Conservation (phyloP, 2,113 vertebrate genomes). For the Passer montanus region DNA sequence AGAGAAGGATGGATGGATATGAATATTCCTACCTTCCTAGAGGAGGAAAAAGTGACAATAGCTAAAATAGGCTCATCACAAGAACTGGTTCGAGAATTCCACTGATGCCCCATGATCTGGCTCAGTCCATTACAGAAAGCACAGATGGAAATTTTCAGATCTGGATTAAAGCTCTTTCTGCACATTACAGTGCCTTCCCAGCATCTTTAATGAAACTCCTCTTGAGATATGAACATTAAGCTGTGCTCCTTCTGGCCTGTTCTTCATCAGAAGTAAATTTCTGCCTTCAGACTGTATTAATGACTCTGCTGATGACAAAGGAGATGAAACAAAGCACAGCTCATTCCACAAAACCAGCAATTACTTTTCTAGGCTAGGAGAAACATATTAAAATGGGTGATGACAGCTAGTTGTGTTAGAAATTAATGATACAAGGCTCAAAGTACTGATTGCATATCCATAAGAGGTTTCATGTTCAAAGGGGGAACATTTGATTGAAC, state of each 20-base stretch:
- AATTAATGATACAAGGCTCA: slow-evolving; percentile 30
- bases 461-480: slow-evolving; percentile 44
- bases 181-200: neutral
- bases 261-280: slow-evolving; percentile 36
- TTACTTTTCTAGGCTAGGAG: slow-evolving; percentile 14
- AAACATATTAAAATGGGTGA: neutral
- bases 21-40: neutral
- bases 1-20: neutral
- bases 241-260: neutral
- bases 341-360: slow-evolving; percentile 2
- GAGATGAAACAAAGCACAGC: slow-evolving; percentile 44
- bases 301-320: neutral
- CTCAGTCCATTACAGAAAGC: neutral
- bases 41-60: neutral
- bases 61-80: neutral
- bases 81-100: neutral
- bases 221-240: slow-evolving; percentile 1
- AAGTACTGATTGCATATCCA: slow-evolving; percentile 41
- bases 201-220: neutral
- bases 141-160: neutral
- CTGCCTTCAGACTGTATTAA: slow-evolving; percentile 17
- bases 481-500: slow-evolving; percentile 9
- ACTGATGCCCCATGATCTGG: neutral
- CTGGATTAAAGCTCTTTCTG: neutral
- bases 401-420: slow-evolving; percentile 33